Evolutionary conservation across 2,888 invertebrate species (phyloP), one percentile per base, ranked within the genome.

Genomic region (Pristionchus fissidentatus): DNA sequence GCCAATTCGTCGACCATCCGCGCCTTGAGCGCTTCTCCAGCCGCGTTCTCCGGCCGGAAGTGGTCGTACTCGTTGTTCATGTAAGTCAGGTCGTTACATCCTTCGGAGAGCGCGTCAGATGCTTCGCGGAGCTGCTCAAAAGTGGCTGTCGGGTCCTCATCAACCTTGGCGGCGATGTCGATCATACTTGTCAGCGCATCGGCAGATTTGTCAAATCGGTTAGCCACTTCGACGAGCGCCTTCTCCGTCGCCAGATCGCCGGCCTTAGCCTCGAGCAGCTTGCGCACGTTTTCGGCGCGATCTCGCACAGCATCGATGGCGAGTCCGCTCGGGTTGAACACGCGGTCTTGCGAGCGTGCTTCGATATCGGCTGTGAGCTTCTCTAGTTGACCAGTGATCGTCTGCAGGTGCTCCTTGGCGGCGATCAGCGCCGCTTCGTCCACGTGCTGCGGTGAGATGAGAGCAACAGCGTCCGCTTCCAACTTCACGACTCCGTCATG

Each of bases 1-100:
- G 84, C 79, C 49, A 88, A 75, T n/a, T 85, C 83, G 73, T 85
- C 84, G 22, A 84, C 60, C 26, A 87, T 84, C 49, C 85, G 83
- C 7, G 84, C 46, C 22, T 87, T 85, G 46, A 87, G 46, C 15
- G 84, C 84, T 52, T 88, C 87, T 4, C 84, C 86, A 7, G 83
- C 62, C 4, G 32, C 8, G 19, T 41, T 81, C 3, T 38, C 19
- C 3, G 80, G 80, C 26, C 41, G 8, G 43, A 81, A 35, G 43
- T 41, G 8, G n/a, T 60, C 62, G 62, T 81, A 55, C 26, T 43
- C 43, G 60, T 81, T 52, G 19, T 46, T 26, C 60, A 81, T 57
- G 8, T 41, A 32, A 3, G 38, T 62, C 35, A 81, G 19, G 15
- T 62, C 46, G 22, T 81, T 62, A n/a, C 22, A 22, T 13, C 41